phyloP scores from a whole-genome alignment of 2,113 vertebrate species.

The Sturnira hondurensis region DNA sequence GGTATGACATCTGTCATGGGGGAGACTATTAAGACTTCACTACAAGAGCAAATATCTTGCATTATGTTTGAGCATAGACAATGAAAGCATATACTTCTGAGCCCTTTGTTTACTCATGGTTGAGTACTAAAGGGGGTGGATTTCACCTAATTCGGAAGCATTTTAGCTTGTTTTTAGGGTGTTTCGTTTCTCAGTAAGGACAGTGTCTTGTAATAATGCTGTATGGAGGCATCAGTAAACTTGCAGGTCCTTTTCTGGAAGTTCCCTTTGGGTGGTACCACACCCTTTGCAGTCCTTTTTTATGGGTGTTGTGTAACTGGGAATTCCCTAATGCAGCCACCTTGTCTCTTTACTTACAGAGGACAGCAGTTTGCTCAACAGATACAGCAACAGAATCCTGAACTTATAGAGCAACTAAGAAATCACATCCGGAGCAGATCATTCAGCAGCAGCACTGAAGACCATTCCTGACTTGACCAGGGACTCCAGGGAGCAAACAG shows the following conservation, averaged over 20 bases:
- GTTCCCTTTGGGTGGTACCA: not conserved
- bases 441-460: constrained; percentile 94
- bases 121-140: not conserved
- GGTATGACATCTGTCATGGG: not conserved
- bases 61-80: not conserved
- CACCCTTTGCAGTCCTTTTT: not conserved
- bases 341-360: constrained; percentile 79
- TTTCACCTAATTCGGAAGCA: not conserved
- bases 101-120: not conserved
- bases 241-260: not conserved
- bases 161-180: not conserved
- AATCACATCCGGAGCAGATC: constrained; percentile 97
- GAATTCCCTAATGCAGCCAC: not conserved
- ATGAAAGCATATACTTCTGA: not conserved
- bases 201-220: not conserved
- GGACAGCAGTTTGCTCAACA: constrained; percentile 99
- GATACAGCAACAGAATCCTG: constrained; percentile 99
- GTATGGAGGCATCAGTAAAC: not conserved
- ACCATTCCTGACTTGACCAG: constrained; percentile 89
- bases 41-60: not conserved
- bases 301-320: not conserved
- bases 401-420: constrained; percentile 96
- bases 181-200: not conserved
- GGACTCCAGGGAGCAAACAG: constrained; percentile 35
- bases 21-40: not conserved